Evolutionary conservation across 2,113 vertebrate genomes (phyloP).

Genomic region (Diadophis punctatus): DNA sequence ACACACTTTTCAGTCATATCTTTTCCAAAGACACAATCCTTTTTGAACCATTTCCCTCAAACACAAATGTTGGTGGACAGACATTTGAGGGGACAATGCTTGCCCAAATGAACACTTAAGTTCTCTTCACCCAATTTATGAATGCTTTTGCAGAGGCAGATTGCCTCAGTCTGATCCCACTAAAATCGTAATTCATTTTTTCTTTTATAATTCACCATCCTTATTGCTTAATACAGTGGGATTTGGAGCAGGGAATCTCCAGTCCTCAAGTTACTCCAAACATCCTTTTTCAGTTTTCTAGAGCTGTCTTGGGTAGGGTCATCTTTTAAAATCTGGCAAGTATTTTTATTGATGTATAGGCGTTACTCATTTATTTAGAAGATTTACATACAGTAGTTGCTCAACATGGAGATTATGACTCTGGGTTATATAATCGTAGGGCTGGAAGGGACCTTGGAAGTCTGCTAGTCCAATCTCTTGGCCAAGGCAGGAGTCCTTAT

Average conservation of each 20-base stretch:
- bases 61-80: background rate
- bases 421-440: background rate
- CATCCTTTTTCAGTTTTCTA: background rate
- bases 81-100: background rate
- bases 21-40: background rate
- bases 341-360: background rate
- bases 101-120: background rate
- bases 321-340: background rate
- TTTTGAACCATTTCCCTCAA: background rate
- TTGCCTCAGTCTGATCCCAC: background rate
- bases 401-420: background rate
- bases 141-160: background rate
- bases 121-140: background rate
- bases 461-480: background rate
- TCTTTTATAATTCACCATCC: background rate
- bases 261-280: background rate
- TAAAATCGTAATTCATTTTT: background rate
- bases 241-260: background rate
- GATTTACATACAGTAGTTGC: background rate
- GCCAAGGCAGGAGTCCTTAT: background rate
- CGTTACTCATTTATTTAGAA: background rate
- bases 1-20: background rate
- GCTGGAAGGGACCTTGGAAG: background rate
- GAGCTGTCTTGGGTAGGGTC: background rate
- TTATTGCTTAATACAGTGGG: background rate